Evolutionary conservation across 2,888 invertebrate species (phyloP), one percentile per base, ranked within the genome.

Genomic region (Ophioninae sp.): DNA sequence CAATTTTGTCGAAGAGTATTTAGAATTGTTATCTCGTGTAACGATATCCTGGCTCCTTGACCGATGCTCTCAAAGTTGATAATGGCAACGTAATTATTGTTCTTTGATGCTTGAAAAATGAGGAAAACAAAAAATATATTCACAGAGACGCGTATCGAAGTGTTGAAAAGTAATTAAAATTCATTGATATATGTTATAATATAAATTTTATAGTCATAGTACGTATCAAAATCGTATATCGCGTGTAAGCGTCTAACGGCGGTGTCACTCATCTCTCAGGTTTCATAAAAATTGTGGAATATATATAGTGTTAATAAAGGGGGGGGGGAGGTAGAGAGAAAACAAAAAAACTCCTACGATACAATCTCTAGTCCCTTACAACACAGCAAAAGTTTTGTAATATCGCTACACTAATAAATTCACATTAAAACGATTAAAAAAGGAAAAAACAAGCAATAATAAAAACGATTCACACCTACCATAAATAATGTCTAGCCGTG

Each of bases 311-410:
- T 81, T 65, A 79, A 64, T 50, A 30, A 76, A 44, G 56, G 23
- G 57, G 39, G 8, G 23, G 20, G 23, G 57, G 23, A 74, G 41
- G 80, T 65, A 79, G 84, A 72, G 77, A 83, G 62, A 82, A 65
- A 86, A 85, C 75, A 70, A 79, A 87, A 82, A 88, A 88, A 88
- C 86, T 86, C 84, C 87, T 87, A 88, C 86, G 86, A 7, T 68
- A 69, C 86, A 88, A 88, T 87, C 87, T 88, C 87, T 89, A 88
- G 85, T 88, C 80, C 86, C 76, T 86, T 87, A 86, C 81, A 90
- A 89, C 89, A 87, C 88, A 88, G 86, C 87, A 85, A 86, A 85
- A 62, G 61, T 65, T 74, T 59, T 65, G 17, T 79, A 81, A 79
- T 69, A 56, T 75, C 78, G 75, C 70, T 70, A 74, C 41, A 30